Evolutionary conservation across 2,888 invertebrate species (phyloP), one percentile per base, ranked within the genome.

Genomic region (Drosophila nr. perissopoda): DNA sequence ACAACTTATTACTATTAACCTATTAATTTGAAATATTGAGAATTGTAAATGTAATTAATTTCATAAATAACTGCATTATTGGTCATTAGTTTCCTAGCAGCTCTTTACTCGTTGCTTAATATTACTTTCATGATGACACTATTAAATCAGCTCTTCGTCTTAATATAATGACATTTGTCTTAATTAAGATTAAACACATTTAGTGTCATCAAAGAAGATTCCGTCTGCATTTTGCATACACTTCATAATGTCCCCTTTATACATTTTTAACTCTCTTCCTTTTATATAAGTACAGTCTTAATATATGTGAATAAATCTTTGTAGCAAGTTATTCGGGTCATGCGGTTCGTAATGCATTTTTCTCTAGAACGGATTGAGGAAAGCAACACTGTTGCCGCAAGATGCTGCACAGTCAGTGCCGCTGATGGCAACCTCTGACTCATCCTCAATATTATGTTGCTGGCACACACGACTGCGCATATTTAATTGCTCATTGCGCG

Each of bases 401-500:
- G 63, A 53, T 64, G 86, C 52, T 61, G 86, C 80, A 69, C 51
- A 69, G 76, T 69, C 80, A 71, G 69, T 33, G 38, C 53, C 61
- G 54, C 51, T 51, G 53, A 59, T 38, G 58, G 59, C 65, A 60
- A 73, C 57, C 60, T 57, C 57, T 48, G 78, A 42, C 59, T 76
- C 81, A 63, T 76, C 54, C 67, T 69, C 74, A 31, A 51, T 64
- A 36, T 64, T 62, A 40, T 65, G 54, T 36, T 36, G 54, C 58
- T 51, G 64, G 85, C 73, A 79, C 75, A 87, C 87, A 87, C 87
- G 87, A 87, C 87, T 87, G 87, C 83, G 87, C 87, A 87, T 87
- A 87, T 87, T 87, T 87, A 87, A 87, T 87, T 87, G 86, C 82
- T 87, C 86, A 87, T 87, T 81, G 82, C 84, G 87, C 78, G 83